A percentile compares a stretch with the other conserved stretches of the same genome.
Evolutionary conservation across 2,113 vertebrate species (phyloP).

Genomic region (Catharus bicknelli): DNA sequence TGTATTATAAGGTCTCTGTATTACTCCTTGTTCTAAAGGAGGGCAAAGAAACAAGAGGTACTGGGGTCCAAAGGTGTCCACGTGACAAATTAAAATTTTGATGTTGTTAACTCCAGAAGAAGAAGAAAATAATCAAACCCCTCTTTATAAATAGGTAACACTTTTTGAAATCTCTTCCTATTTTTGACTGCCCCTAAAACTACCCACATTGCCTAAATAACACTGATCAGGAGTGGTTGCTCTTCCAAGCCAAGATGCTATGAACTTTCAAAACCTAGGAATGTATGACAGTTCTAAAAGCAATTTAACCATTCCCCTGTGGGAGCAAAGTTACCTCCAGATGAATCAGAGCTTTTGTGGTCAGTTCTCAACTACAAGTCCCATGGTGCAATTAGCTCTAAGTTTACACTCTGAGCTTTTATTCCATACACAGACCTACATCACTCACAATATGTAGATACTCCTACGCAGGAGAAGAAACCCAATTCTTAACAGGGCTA

Average conservation of each 20-base stretch:
- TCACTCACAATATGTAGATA: neutral
- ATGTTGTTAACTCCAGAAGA: neutral
- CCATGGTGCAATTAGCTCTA: neutral
- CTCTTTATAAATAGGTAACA: neutral
- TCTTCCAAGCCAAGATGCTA: neutral
- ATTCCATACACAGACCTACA: neutral
- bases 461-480: neutral
- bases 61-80: neutral
- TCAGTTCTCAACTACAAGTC: neutral
- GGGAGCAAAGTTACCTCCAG: neutral
- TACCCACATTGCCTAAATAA: neutral
- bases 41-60: neutral
- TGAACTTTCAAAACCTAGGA: neutral
- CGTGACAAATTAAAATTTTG: neutral
- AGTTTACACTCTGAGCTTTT: neutral
- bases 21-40: neutral
- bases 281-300: neutral
- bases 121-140: neutral
- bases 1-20: neutral
- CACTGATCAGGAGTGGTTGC: neutral
- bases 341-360: constrained; percentile 15
- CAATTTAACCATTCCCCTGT: neutral
- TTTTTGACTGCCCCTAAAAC: neutral
- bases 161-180: neutral
- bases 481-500: neutral